phyloP scores from a whole-genome alignment of 2,888 invertebrate species.

The Steinernema scapterisci region DNA sequence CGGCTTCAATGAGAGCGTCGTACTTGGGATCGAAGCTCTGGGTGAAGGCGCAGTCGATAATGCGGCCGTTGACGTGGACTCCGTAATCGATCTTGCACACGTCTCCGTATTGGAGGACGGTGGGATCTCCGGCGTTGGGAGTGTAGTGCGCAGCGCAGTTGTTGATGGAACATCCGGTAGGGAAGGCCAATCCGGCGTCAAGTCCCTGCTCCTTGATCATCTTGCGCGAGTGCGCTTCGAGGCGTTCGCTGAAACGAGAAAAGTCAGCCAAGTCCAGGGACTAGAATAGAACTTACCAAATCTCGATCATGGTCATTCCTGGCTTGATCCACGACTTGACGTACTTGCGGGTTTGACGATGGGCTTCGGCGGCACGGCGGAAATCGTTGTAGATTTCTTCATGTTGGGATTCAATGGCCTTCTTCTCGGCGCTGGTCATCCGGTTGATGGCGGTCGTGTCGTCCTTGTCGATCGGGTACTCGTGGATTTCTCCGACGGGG shows the following conservation, averaged over 20 bases:
- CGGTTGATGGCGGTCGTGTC: constrained; percentile 64
- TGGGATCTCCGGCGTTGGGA: constrained; percentile 95
- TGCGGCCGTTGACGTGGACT: constrained; percentile 73
- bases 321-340: constrained; percentile 94
- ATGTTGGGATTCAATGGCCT: constrained; percentile 85
- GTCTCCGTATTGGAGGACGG: constrained; percentile 90
- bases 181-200: constrained; percentile 84
- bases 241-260: constrained; percentile 76
- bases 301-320: constrained; percentile 98
- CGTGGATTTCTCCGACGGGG: constrained; percentile 79
- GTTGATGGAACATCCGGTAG: constrained; percentile 97
- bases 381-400: constrained; percentile 78
- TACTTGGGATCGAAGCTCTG: constrained; percentile 94
- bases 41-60: constrained; percentile 98
- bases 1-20: constrained; percentile 89
- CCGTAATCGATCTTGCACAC: constrained; percentile 63
- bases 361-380: constrained; percentile 94
- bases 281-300: constrained; percentile 74
- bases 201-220: constrained; percentile 92
- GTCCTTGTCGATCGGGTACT: constrained; percentile 54
- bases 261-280: not conserved
- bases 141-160: constrained; percentile 99
- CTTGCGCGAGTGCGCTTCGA: constrained; percentile 87
- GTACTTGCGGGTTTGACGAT: constrained; percentile 89
- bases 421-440: constrained; percentile 74